phyloP scores from a whole-genome alignment of 2,797 vertebrate genomes.

The Artibeus jamaicensis region DNA sequence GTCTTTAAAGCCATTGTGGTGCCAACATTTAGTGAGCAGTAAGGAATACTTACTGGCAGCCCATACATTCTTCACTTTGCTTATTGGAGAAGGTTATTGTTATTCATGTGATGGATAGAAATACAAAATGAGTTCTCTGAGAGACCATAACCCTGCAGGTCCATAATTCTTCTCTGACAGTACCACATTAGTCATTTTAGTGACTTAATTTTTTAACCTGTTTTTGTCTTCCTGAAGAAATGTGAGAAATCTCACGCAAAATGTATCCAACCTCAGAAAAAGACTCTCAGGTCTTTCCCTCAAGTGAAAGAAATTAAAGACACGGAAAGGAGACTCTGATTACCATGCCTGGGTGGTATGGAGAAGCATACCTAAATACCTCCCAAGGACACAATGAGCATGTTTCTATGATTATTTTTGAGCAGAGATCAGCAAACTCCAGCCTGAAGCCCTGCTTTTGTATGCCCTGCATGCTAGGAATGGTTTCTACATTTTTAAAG shows the following conservation, averaged over 20 bases:
- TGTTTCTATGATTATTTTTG: background rate
- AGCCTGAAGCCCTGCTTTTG: background rate
- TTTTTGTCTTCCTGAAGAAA: constrained; percentile 67
- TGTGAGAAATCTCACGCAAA: constrained; percentile 52
- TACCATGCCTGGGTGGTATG: background rate
- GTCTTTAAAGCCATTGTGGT: background rate
- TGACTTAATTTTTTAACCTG: constrained; percentile 72
- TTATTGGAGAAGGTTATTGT: constrained; percentile 62
- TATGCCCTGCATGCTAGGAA: background rate
- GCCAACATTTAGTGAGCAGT: constrained; percentile 57
- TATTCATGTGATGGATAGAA: constrained; percentile 70
- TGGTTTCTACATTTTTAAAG: constrained; percentile 35
- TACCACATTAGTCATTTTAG: constrained; percentile 74
- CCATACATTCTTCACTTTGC: constrained; percentile 14
- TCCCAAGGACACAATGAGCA: background rate
- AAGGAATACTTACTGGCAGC: constrained; percentile 18
- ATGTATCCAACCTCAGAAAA: constrained; percentile 45
- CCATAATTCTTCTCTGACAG: constrained; percentile 72
- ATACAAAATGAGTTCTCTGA: constrained; percentile 74
- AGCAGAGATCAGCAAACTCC: background rate
- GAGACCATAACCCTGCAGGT: constrained; percentile 74
- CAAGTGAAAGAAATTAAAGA: constrained; percentile 56
- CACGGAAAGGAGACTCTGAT: background rate
- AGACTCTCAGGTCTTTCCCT: constrained; percentile 31
- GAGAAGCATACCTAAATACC: background rate